Percentiles rank a stretch among this genome's conserved stretches.
Conservation (phyloP, 2,888 invertebrate species). For the Pandemis heparana region DNA sequence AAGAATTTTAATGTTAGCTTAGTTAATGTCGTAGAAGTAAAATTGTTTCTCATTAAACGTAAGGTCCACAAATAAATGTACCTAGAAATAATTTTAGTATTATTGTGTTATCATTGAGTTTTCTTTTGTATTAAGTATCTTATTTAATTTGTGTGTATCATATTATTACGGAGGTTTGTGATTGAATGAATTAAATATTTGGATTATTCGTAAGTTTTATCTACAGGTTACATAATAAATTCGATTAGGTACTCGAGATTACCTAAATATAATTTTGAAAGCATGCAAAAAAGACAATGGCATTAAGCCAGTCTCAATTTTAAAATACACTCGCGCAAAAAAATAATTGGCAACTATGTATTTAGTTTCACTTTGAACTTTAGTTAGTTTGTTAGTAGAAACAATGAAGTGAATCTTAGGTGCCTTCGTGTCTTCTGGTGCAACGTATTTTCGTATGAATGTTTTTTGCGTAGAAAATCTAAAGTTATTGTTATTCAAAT, state of each 20-base stretch:
- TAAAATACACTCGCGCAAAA: constrained; percentile 29
- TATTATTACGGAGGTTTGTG: constrained; percentile 14
- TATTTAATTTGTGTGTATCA: constrained; percentile 34
- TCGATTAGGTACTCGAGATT: constrained; percentile 22
- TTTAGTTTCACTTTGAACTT: constrained; percentile 1
- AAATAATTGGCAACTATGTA: constrained; percentile 33
- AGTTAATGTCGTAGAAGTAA: constrained; percentile 31
- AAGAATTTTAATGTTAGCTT: constrained; percentile 40
- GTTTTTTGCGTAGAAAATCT: background rate
- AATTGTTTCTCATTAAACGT: constrained; percentile 44
- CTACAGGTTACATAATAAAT: constrained; percentile 24
- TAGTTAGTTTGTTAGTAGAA: no score
- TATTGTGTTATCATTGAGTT: constrained; percentile 37
- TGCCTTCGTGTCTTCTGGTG: constrained; percentile 62
- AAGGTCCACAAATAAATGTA: constrained; percentile 46
- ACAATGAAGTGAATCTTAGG: constrained; percentile 45
- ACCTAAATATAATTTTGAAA: constrained; percentile 26
- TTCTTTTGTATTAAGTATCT: constrained; percentile 18
- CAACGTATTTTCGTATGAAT: constrained; percentile 34
- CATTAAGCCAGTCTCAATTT: constrained; percentile 33
- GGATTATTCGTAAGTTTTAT: constrained; percentile 7
- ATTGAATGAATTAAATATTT: constrained; percentile 16
- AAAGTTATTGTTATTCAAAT: background rate
- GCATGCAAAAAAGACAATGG: constrained; percentile 32
- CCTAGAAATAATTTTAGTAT: constrained; percentile 44